These are phyloP conservation scores for Tachycineta bicolor DNA, from an alignment of 2,113 vertebrate genomes.

Conservation along the genomic window DNA sequence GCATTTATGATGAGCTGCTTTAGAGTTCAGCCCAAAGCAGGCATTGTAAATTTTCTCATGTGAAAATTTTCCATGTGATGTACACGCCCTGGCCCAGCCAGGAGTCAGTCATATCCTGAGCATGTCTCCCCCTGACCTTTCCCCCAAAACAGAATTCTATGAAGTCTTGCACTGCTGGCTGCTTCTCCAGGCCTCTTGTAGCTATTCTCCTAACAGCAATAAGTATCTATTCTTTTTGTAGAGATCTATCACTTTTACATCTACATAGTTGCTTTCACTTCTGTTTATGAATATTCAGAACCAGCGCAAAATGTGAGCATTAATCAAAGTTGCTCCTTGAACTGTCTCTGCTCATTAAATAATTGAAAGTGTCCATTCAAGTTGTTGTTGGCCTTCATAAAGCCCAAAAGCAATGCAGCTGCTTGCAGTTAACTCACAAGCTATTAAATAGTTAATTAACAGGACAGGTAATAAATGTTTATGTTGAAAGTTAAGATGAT, in stretches of 20 bases:
- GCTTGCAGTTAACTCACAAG: background rate
- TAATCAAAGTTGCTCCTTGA: background rate
- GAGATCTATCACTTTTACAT: background rate
- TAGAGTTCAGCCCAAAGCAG: background rate
- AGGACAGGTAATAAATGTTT: background rate
- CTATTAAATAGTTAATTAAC: background rate
- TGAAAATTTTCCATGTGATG: background rate
- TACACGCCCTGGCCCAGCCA: background rate
- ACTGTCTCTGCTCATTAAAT: background rate
- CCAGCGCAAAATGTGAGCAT: background rate
- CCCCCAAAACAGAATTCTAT: background rate
- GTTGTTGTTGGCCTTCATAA: background rate
- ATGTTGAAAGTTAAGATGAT: background rate
- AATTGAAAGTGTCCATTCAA: background rate
- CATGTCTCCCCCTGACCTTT: background rate
- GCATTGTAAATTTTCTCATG: background rate
- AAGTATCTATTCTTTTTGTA: background rate
- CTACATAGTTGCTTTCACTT: background rate
- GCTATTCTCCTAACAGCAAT: background rate
- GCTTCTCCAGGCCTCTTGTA: background rate
- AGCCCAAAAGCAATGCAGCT: conserved; percentile 10
- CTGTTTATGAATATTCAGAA: background rate
- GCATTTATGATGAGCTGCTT: background rate
- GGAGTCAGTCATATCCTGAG: background rate
- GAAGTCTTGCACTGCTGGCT: background rate